Conservation (phyloP, 1,140 invertebrate genomes). For the Galleria mellonella region DNA sequence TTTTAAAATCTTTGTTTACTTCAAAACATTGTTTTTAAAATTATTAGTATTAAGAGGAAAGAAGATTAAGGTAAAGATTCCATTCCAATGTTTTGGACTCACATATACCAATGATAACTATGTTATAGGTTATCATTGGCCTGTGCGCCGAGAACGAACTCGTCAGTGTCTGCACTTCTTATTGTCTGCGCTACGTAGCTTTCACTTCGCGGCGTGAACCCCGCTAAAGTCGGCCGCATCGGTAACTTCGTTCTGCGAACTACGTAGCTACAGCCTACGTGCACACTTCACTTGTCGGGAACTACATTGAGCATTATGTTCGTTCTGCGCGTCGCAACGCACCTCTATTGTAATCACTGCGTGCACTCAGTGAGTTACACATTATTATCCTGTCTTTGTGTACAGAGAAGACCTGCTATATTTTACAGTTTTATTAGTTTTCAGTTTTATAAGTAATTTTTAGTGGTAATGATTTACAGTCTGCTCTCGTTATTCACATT, state of each 20-base stretch:
- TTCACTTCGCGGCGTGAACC: constrained; percentile 67
- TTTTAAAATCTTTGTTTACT: constrained; percentile 2
- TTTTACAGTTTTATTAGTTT: constrained; percentile 6
- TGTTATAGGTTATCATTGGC: constrained; percentile 75
- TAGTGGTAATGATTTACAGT: background rate
- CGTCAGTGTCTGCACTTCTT: constrained; percentile 72
- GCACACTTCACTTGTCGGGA: constrained; percentile 60
- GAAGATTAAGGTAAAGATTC: constrained; percentile 39
- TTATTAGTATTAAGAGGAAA: too few relatives aligned
- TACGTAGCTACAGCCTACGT: constrained; percentile 63
- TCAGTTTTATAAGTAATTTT: constrained; percentile 7
- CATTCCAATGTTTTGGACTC: constrained; percentile 46
- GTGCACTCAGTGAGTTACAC: constrained; percentile 70
- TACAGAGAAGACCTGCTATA: constrained; percentile 40
- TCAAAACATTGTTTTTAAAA: background rate
- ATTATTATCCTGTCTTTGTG: constrained; percentile 63
- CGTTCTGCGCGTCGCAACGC: constrained; percentile 52
- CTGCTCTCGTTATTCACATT: background rate
- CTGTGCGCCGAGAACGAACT: constrained; percentile 70
- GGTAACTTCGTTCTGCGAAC: constrained; percentile 63
- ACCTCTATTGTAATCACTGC: constrained; percentile 69
- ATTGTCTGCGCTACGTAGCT: constrained; percentile 72
- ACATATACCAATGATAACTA: constrained; percentile 73
- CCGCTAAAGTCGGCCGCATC: constrained; percentile 58
- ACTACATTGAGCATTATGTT: constrained; percentile 61